Conservation (phyloP, 2,888 invertebrate genomes). For the Rotaria macrura region DNA sequence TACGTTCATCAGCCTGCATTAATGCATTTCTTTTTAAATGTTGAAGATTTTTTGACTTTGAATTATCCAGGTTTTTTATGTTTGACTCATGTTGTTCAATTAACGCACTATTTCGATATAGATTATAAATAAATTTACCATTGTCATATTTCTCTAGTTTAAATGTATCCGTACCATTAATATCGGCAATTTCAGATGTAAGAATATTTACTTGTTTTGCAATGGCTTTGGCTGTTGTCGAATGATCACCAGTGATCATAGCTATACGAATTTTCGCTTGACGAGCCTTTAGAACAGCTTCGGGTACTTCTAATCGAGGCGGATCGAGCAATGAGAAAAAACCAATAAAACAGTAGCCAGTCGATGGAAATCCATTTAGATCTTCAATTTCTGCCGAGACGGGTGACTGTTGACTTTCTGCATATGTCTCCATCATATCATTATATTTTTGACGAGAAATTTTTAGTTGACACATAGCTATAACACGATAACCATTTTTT, state of each 20-base stretch:
- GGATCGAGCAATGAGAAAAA: not conserved
- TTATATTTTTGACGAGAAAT: not conserved
- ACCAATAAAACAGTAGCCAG: conserved; percentile 1
- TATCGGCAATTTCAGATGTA: not conserved
- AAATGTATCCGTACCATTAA: not conserved
- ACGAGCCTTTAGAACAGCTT: not conserved
- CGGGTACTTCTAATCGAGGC: not conserved
- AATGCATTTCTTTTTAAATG: not conserved
- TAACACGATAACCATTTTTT: conserved; percentile 7
- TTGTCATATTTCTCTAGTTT: not conserved
- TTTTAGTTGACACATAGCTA: not conserved
- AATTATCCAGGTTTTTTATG: not conserved
- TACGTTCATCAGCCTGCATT: not conserved
- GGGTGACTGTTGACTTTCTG: not conserved
- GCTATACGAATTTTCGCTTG: not conserved
- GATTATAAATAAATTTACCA: not conserved
- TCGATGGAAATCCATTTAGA: not conserved
- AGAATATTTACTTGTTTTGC: conserved; percentile 28
- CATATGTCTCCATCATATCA: not conserved
- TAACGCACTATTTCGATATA: not conserved
- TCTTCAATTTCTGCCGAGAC: not conserved
- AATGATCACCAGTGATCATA: conserved; percentile 25
- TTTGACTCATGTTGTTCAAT: not conserved
- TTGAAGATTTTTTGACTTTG: not conserved
- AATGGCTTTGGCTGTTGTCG: conserved; percentile 25